Evolutionary conservation across 2,797 vertebrate species (phyloP).

Genomic region (Sarcophilus harrisii): DNA sequence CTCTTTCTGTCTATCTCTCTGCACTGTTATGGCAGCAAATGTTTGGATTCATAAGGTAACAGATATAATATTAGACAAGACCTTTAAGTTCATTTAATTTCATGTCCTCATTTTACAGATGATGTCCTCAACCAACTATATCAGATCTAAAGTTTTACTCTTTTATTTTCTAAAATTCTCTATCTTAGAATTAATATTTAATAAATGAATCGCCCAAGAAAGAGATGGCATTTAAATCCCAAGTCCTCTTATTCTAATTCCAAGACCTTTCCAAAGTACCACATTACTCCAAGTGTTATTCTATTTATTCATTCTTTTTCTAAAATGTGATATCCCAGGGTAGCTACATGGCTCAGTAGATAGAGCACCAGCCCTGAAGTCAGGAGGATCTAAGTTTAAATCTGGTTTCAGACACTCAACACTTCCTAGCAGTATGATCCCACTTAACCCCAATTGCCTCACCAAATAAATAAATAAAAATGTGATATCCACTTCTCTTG

Average conservation of each 20-base stretch:
- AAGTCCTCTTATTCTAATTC: not conserved
- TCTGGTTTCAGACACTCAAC: too few species aligned
- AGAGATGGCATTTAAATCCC: not conserved
- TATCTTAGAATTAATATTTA: not conserved
- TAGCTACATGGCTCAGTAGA: too few species aligned
- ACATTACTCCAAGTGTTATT: not conserved
- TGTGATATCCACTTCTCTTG: not conserved
- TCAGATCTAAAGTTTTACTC: not conserved
- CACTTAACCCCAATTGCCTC: too few species aligned
- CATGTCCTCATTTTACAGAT: not conserved
- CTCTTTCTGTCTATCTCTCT: too few species aligned
- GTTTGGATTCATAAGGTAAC: not conserved
- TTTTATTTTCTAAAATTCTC: not conserved
- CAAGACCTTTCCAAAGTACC: not conserved
- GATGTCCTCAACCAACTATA: not conserved
- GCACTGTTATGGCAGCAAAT: not conserved
- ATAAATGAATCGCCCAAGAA: not conserved
- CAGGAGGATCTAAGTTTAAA: too few species aligned
- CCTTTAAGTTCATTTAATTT: not conserved
- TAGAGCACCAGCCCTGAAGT: too few species aligned
- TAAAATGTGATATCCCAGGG: not conserved
- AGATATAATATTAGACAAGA: not conserved
- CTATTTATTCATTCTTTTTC: not conserved
- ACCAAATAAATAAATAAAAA: not conserved
- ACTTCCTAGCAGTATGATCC: too few species aligned